A percentile compares a stretch with the other conserved stretches of the same genome.
Evolutionary conservation across 2,113 vertebrate genomes (phyloP).

Genomic region (Larimichthys polyactis): DNA sequence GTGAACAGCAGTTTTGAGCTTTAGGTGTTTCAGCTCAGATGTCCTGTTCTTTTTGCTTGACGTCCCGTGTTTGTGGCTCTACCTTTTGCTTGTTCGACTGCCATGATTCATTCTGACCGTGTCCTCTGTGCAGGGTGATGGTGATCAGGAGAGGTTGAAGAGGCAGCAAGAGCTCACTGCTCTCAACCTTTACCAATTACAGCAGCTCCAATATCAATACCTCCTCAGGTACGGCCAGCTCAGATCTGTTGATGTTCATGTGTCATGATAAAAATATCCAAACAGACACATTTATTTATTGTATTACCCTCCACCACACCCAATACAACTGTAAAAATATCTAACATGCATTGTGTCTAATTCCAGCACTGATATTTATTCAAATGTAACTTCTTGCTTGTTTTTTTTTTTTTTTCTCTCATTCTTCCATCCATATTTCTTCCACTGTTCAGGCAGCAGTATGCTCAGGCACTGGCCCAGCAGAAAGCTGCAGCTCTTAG

Average conservation of each 20-base stretch:
- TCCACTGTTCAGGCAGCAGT: constrained; percentile 89
- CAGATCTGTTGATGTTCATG: not conserved
- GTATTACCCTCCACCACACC: not conserved
- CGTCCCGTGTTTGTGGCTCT: not conserved
- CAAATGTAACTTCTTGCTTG: not conserved
- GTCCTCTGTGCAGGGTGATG: constrained; percentile 85
- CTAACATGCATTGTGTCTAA: not conserved
- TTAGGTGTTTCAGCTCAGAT: not conserved
- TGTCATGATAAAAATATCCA: not conserved
- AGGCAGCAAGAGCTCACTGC: constrained; percentile 95
- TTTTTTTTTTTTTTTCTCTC: not conserved
- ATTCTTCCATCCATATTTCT: not conserved
- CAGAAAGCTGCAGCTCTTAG: constrained; percentile 93
- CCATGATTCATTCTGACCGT: not conserved
- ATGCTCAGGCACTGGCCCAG: constrained; percentile 93
- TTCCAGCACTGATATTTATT: not conserved
- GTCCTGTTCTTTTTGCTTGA: not conserved
- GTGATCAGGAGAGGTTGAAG: constrained; percentile 94
- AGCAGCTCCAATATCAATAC: constrained; percentile 95
- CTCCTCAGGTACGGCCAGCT: constrained; percentile 89
- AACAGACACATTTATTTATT: not conserved
- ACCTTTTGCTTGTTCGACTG: not conserved
- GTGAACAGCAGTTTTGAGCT: not conserved
- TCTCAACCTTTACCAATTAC: constrained; percentile 95
- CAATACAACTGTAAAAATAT: not conserved